A percentile compares a stretch with the other conserved stretches of the same genome.
Conservation (phyloP, 2,888 invertebrate species). For the Lymantria monacha region DNA sequence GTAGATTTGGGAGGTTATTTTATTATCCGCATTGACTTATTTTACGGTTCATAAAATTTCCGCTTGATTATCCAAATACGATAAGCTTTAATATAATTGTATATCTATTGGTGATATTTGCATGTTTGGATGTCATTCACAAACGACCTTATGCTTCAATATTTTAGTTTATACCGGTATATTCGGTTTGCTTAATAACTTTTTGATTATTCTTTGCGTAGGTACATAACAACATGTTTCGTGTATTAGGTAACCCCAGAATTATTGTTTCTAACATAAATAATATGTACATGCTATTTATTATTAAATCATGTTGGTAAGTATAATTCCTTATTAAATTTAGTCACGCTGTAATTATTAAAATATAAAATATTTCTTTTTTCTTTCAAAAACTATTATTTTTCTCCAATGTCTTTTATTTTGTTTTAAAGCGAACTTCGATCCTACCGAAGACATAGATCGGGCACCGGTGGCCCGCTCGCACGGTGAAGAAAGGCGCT, state of each 20-base stretch:
- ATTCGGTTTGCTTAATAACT: slow-evolving; percentile 28
- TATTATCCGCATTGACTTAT: slow-evolving; percentile 26
- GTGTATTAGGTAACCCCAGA: slow-evolving; percentile 14
- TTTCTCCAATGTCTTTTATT: too few species aligned
- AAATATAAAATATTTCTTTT: too few species aligned
- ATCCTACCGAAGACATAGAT: too few species aligned
- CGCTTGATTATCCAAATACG: background rate
- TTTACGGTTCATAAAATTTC: slow-evolving; percentile 53
- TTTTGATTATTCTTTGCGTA: slow-evolving; percentile 28
- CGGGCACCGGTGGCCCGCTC: too few species aligned
- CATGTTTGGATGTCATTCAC: slow-evolving; percentile 39
- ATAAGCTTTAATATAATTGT: background rate
- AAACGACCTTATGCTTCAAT: slow-evolving; percentile 17
- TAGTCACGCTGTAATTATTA: too few species aligned
- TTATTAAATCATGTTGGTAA: slow-evolving; percentile 8
- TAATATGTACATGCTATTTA: slow-evolving; percentile 19
- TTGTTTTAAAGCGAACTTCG: too few species aligned
- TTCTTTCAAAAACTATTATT: too few species aligned
- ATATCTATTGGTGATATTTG: slow-evolving; percentile 26
- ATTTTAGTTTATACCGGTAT: slow-evolving; percentile 12
- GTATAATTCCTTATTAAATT: background rate
- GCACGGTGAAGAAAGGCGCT: too few species aligned
- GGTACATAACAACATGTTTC: slow-evolving; percentile 16
- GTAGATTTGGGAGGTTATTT: slow-evolving; percentile 7
- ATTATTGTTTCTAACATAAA: slow-evolving; percentile 24